phyloP scores from a whole-genome alignment of 2,797 vertebrate genomes.

The Eulemur mongoz region DNA sequence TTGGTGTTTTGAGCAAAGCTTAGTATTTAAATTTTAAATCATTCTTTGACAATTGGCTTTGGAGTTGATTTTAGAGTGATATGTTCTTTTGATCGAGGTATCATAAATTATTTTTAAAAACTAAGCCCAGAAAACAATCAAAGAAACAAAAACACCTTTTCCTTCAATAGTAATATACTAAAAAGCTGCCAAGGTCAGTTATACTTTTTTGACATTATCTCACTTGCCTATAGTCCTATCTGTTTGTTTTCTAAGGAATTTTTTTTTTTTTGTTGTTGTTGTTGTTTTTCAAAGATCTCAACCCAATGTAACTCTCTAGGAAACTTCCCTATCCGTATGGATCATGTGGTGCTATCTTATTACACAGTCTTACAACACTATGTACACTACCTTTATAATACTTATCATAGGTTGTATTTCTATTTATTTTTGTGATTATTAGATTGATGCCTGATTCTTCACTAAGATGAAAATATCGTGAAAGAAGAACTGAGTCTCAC shows the following conservation, averaged over 20 bases:
- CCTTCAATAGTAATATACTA: background rate
- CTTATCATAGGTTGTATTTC: background rate
- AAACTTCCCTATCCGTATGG: background rate
- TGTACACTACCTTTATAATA: background rate
- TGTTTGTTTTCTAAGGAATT: background rate
- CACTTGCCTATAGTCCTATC: background rate
- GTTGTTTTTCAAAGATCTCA: background rate
- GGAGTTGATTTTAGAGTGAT: background rate
- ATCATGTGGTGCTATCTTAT: background rate
- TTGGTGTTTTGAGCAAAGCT: background rate
- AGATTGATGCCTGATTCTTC: background rate
- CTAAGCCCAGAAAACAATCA: background rate
- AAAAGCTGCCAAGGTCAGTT: background rate
- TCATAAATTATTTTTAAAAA: background rate
- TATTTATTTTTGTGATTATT: background rate
- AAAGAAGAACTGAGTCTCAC: background rate
- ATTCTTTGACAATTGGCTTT: background rate
- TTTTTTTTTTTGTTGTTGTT: background rate
- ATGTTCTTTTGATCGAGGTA: background rate
- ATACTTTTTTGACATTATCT: background rate
- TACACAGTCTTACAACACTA: background rate
- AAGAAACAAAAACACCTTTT: background rate
- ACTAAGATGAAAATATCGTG: background rate
- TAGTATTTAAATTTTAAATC: background rate
- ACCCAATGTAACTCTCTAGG: background rate